These are phyloP conservation scores for Dendrophyllia cribrosa DNA, from an alignment of 64 coral and sea anemone genomes.

Conservation along the genomic window DNA sequence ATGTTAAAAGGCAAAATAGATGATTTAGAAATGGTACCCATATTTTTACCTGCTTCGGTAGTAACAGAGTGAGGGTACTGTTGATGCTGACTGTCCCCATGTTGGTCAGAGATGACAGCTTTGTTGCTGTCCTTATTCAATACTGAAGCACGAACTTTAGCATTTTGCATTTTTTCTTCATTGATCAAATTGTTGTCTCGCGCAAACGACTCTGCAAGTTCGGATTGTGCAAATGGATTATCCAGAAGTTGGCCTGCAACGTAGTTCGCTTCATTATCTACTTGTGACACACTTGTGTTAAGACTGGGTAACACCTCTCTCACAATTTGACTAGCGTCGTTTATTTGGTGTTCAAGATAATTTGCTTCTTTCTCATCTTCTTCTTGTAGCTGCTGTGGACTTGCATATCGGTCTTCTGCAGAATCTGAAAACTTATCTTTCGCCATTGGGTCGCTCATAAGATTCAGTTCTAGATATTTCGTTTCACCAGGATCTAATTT, in stretches of 20 bases:
- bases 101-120: not conserved
- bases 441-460: slow-evolving; percentile 6
- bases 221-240: not conserved
- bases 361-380: slow-evolving; percentile 22
- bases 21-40: not conserved
- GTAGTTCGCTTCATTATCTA: not conserved
- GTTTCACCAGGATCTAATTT: slow-evolving; percentile 3
- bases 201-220: not conserved
- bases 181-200: not conserved
- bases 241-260: not conserved
- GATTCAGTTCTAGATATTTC: not conserved
- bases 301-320: not conserved
- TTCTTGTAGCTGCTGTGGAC: not conserved
- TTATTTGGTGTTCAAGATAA: slow-evolving; percentile 45
- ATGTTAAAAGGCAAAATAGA: not conserved
- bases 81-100: not conserved
- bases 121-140: not conserved
- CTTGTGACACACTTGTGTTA: not conserved
- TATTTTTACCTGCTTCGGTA: not conserved
- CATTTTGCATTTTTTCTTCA: not conserved
- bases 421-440: not conserved
- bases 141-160: not conserved
- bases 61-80: not conserved
- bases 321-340: slow-evolving; percentile 5
- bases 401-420: not conserved